Base-by-base conservation (phyloP, 2,888 invertebrate species). In the Amblyteles armatorius region DNA sequence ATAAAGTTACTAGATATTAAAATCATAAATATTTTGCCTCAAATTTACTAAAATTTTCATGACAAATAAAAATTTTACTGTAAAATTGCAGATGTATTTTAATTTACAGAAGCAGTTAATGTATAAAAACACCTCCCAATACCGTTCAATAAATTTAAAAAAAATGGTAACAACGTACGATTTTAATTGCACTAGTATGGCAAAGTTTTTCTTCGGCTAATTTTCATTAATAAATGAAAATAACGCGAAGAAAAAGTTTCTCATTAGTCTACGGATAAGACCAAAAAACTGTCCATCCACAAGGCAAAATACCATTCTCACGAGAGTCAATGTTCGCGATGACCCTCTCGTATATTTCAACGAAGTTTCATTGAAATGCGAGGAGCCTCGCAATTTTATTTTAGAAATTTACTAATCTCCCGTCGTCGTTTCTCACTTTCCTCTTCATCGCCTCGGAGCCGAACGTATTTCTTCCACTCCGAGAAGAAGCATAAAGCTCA, bases 401-500 rank as follows among this genome's bases (percentile, higher is more conserved):
- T 36, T 13, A 36, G 13, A 40, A 52, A 16, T 33, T 65, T 40
- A n/a, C 33, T 33, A 71, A 72, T 52, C 26, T 55, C 26, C 55
- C 13, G 50, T 65, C 29, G 65, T 52, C 50, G 22, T 65, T 73
- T 44, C 26, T 65, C 40, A 63, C 11, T 52, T n/a, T 16, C 2
- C 26, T 60, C 13, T 26, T n/a, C 50, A 13, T 22, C 26, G 26
- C 36, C 40, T 19, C 29, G n/a, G 36, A 48, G 57, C 50, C 55
- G 29, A 33, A 16, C 26, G 16, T 69, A n/a, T 50, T 69, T 52
- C 63, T 33, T 40, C 65, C 44, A 71, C 40, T 60, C 57, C 57
- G 72, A 33, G 67, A 80, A 80, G 11, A 29, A 63, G 22, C 65
- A 63, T 55, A 71, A 71, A 79, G n/a, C 26, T 33, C 29, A n/a